Evolutionary conservation across 2,888 invertebrate genomes (phyloP).

Genomic region (Nesidiocoris tenuis): DNA sequence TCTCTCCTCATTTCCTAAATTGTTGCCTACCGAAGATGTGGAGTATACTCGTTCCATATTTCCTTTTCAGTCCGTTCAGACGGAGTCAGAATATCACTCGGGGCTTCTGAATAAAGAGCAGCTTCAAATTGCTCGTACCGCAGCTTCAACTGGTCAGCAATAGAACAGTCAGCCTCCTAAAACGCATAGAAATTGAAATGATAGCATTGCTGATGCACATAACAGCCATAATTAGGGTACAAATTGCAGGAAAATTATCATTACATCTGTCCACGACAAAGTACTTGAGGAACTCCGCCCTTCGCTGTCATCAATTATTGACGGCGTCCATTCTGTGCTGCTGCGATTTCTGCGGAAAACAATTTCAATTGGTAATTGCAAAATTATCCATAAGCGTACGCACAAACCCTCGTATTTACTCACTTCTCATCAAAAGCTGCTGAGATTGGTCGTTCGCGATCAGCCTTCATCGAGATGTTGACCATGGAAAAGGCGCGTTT

Average conservation of each 20-base stretch:
- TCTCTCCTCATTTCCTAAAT: too few relatives aligned
- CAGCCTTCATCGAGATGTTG: neutral
- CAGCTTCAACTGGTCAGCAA: constrained; percentile 35
- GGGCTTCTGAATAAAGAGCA: constrained; percentile 40
- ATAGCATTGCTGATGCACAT: too few relatives aligned
- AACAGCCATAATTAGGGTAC: neutral
- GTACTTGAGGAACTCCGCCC: constrained; percentile 45
- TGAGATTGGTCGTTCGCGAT: neutral
- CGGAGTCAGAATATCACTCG: constrained; percentile 27
- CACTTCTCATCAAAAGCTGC: neutral
- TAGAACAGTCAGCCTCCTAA: constrained; percentile 35
- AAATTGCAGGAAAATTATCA: too few relatives aligned
- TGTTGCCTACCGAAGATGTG: constrained; percentile 45
- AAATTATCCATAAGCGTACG: too few relatives aligned
- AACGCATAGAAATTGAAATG: too few relatives aligned
- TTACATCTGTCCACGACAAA: constrained; percentile 48
- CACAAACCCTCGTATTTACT: neutral
- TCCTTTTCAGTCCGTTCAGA: constrained; percentile 43
- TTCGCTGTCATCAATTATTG: constrained; percentile 37
- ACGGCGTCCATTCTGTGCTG: constrained; percentile 28
- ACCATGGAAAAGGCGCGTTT: too few relatives aligned
- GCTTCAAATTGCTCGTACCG: constrained; percentile 44
- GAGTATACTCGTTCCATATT: constrained; percentile 45
- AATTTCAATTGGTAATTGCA: too few relatives aligned
- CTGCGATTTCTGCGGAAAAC: constrained; percentile 28